Evolutionary conservation across 2,888 invertebrate species (phyloP), one percentile per base, ranked within the genome.

Genomic region (Ditula angustiorana): DNA sequence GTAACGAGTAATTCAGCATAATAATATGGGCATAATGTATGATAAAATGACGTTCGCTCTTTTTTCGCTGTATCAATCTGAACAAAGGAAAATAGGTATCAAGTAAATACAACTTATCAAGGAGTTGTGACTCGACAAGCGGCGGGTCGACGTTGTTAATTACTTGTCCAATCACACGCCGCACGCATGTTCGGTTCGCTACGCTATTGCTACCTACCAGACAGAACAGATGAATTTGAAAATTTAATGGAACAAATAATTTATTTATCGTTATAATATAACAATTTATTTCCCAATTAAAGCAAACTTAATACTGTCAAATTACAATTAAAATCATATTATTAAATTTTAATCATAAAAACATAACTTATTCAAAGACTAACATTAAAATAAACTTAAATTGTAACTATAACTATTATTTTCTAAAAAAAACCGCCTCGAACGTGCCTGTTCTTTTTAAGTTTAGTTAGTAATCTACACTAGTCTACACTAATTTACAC

Each of bases 131-230:
- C 21, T 50, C 19, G 21, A 30, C 26, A 37, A 37, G 24, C 26
- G 10, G 41, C 50, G 28, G 50, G 41, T 16, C 24, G 44, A 53
- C 13, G 24, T 21, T 3, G 30, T 53, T 61, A 61, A 24, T 44
- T 33, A 53, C 24, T 59, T 35, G n/a, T 21, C 49, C 16, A 52
- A 52, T 53, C 53, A 61, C 44, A 41, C 44, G 23, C 28, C 50
- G 41, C 50, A 21, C 26, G 13, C 60, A 37, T 60, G 60, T 41
- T 41, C 41, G 19, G 19, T 41, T 30, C 30, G 10, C 7, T 30
- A 35, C n/a, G n/a, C n/a, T 13, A 35, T 13, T 35, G 4, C n/a
- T 4, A n/a, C 4, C 4, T 13, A 13, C 2, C 2, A 1, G 13
- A 0, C 26, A 26, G 4, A 5, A n/a, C 4, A 13, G 13, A 13